Evolutionary conservation across 2,888 invertebrate species (phyloP), one percentile per base, ranked within the genome.

Genomic region (Napeogenes inachia): DNA sequence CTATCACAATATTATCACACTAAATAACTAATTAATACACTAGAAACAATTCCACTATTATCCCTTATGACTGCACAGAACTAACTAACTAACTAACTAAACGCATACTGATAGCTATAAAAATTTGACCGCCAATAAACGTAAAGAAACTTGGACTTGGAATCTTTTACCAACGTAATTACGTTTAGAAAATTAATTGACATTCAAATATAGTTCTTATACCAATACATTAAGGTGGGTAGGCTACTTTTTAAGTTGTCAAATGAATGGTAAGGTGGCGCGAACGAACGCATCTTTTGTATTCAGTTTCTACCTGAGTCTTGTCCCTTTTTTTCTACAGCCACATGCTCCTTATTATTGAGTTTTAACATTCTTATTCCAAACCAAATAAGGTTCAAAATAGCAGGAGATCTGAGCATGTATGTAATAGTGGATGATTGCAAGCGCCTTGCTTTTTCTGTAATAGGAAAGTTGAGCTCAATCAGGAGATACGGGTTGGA

Each of bases 91-190:
- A 85, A 79, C 73, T 67, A 73, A 73, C 72, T 70, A 75, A 75
- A 73, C 80, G 75, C 75, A 75, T 73, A 76, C 68, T 75, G 75
- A 75, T 75, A 75, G 75, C 69, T 67, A 70, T 83, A 84, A 86
- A 87, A 89, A 80, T 82, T 86, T 85, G 87, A 87, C 85, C 88
- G 81, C 79, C 84, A 78, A 84, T 81, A 82, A 80, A 80, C 76
- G 78, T 73, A 77, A 80, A 81, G 80, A 80, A 80, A 81, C 81
- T 77, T 75, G 74, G 78, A 77, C 78, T 77, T 73, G 75, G 75
- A 74, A 75, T 72, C 61, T 63, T 70, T 65, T 65, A 69, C 70
- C 54, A 56, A 47, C 57, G 38, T 13, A 54, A 60, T 63, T 62
- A 60, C 61, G 60, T 61, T 53, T 50, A 4, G 10, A 45, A 65